Conservation (phyloP, 2,797 vertebrate species). For the Takifugu rubripes region DNA sequence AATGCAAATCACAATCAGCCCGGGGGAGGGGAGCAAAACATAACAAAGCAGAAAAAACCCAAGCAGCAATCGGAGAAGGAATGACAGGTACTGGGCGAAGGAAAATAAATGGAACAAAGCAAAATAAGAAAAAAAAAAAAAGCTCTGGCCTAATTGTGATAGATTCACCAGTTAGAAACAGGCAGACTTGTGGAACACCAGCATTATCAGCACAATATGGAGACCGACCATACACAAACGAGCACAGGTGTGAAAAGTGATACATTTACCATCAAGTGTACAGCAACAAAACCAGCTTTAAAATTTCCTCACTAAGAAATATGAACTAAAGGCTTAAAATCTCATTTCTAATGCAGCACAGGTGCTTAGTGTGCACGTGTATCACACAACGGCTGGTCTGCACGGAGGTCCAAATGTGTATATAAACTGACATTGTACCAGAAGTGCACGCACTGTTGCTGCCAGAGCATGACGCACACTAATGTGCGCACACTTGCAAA, state of each 20-base stretch:
- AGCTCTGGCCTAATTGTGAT: neutral
- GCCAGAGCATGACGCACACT: neutral
- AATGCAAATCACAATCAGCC: conserved; percentile 22
- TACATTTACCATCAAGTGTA: conserved; percentile 4
- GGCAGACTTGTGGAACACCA: conserved; percentile 8
- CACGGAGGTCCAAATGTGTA: too few species aligned
- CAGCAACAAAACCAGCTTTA: too few species aligned
- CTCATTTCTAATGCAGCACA: conserved; percentile 24
- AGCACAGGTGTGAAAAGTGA: conserved; percentile 27
- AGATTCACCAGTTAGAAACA: conserved; percentile 24
- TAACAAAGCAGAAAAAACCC: neutral
- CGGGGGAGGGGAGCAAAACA: neutral
- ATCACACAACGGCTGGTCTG: neutral
- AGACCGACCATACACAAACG: conserved; percentile 9
- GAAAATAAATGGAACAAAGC: conserved; percentile 3
- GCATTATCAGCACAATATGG: conserved; percentile 21
- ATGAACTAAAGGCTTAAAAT: conserved; percentile 6
- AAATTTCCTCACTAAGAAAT: too few species aligned
- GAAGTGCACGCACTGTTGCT: conserved; percentile 12
- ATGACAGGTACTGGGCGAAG: conserved; percentile 1
- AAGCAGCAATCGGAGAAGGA: conserved; percentile 3
- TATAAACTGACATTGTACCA: too few species aligned
- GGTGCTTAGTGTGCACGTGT: neutral
- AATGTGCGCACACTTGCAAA: too few species aligned
- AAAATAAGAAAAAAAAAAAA: neutral